Evolutionary conservation across 2,888 invertebrate genomes (phyloP).

Genomic region (Pterobdella sp.): DNA sequence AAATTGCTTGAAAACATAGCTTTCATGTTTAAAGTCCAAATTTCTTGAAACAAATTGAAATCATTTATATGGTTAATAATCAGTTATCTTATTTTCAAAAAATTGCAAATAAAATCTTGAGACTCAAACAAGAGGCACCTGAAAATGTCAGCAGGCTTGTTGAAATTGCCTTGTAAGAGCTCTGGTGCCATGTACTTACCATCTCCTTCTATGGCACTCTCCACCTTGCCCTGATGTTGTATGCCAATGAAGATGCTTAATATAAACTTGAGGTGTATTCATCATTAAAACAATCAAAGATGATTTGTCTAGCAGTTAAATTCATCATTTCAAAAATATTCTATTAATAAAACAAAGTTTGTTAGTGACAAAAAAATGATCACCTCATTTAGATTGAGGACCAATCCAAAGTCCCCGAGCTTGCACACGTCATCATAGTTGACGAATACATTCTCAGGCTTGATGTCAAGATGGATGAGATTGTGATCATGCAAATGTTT

Average conservation of each 20-base stretch:
- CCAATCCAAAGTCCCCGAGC: conserved; percentile 68
- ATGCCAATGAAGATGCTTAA: no score
- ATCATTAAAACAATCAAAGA: no score
- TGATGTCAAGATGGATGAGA: conserved; percentile 68
- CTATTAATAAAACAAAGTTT: no score
- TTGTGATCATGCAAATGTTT: conserved; percentile 63
- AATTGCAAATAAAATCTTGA: background rate
- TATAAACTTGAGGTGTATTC: no score
- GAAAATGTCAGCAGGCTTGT: conserved; percentile 60
- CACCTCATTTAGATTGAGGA: conserved; percentile 54
- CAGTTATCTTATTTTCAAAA: background rate
- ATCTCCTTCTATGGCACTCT: conserved; percentile 65
- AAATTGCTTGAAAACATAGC: no score
- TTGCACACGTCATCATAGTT: conserved; percentile 61
- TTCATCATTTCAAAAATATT: no score
- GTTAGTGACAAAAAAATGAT: background rate
- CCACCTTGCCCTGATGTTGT: conserved; percentile 46
- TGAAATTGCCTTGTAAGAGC: conserved; percentile 60
- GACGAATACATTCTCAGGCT: conserved; percentile 69
- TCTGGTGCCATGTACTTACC: conserved; percentile 69
- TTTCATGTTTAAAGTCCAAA: no score
- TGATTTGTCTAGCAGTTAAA: no score
- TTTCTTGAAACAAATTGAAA: no score
- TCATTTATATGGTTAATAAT: background rate
- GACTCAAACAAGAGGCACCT: conserved; percentile 28